These are phyloP conservation scores for Quadriops clusia DNA, from an alignment of 2,888 invertebrate species.

Conservation along the genomic window DNA sequence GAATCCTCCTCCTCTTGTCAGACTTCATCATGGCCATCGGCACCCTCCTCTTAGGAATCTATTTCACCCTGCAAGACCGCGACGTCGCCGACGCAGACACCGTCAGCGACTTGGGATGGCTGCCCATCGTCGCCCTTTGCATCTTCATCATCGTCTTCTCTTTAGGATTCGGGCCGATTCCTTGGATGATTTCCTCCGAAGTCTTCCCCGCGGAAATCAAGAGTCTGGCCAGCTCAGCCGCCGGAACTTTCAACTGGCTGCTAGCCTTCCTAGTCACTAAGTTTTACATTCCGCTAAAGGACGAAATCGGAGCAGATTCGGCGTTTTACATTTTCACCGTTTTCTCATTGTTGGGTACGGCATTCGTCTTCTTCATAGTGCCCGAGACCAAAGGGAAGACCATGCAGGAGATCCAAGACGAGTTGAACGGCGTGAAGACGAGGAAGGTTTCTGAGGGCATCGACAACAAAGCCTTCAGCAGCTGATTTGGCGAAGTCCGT, in stretches of 20 bases:
- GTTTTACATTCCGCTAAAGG: constrained; percentile 49
- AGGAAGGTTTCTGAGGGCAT: constrained; percentile 7
- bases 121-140: constrained; percentile 63
- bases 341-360: constrained; percentile 50
- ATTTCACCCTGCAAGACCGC: constrained; percentile 45
- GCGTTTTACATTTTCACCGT: constrained; percentile 67
- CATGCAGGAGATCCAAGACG: constrained; percentile 50
- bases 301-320: constrained; percentile 44
- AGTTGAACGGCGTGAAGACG: constrained; percentile 32
- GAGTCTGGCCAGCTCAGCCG: constrained; percentile 62
- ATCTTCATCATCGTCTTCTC: constrained; percentile 72
- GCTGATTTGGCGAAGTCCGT: too few relatives aligned
- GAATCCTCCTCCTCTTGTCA: constrained; percentile 61
- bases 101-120: constrained; percentile 50
- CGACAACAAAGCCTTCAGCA: constrained; percentile 10
- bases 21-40: constrained; percentile 58
- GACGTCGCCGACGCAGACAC: constrained; percentile 31
- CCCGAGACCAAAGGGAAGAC: constrained; percentile 62
- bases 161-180: constrained; percentile 76
- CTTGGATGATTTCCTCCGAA: constrained; percentile 78
- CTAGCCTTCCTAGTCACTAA: constrained; percentile 71
- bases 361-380: constrained; percentile 56
- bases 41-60: constrained; percentile 57
- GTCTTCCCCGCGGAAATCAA: constrained; percentile 70
- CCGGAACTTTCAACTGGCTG: constrained; percentile 73